Base-by-base conservation (phyloP, 2,797 vertebrate species). In the Chelmon rostratus region DNA sequence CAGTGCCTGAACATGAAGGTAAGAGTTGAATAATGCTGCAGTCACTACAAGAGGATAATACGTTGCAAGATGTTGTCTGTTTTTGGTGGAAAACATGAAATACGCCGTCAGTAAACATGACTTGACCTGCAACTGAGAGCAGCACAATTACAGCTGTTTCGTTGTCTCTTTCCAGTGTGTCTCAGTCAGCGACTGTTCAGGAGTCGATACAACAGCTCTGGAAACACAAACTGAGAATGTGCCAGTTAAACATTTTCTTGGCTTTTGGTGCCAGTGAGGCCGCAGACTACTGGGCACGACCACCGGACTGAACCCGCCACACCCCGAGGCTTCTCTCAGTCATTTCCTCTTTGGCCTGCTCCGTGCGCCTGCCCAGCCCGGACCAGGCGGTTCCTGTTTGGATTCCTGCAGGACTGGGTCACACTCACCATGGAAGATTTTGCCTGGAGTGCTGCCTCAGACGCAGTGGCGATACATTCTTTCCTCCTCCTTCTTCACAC, bases 371-470 rank as follows among this genome's bases (percentile, higher is more conserved):
- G 78, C 73, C 86, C 68, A 28, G 75, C 69, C 63, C 47, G 46
- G 79, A 59, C 84, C 86, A 82, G 80, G 67, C 86, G 63, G 73
- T 93, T 94, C 91, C 91, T 95, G 94, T 95, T 94, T 94, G 90
- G 83, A 88, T 92, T 94, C 82, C 86, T 88, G 76, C 62, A 86
- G 81, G 79, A 89, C 69, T 49, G 79, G 80, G 75, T 76, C 66
- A 79, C 81, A 69, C 56, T 88, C n/a, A 58, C 83, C 66, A 73
- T 77, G 83, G 89, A 89, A 80, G 63, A 67, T 81, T 91, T 80
- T 8, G 50, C 81, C 78, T 87, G 88, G 87, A 86, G 77, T 0
- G 46, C 50, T 82, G 76, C 82, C 83, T 52, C 44, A 2, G 87
- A 71, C 76, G 31, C 63, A 31, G 70, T 8, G 76, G 81, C 83